A percentile compares a stretch with the other conserved stretches of the same genome.
phyloP scores from a whole-genome alignment of 2,888 invertebrate genomes.

The Papilio demoleus region DNA sequence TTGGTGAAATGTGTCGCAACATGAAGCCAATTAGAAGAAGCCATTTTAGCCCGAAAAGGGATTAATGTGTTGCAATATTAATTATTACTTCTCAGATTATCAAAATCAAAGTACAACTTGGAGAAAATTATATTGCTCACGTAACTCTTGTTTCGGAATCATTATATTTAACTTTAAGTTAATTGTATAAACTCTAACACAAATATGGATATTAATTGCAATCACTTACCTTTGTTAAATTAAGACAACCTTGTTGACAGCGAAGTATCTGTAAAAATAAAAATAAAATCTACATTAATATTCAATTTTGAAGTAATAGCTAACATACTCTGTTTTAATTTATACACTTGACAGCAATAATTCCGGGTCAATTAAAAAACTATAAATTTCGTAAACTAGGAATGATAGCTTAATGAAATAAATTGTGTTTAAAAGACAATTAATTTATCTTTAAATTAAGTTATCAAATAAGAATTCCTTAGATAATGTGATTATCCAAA shows the following conservation, averaged over 20 bases:
- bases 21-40: conserved; percentile 28
- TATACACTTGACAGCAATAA: no score
- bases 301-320: no score
- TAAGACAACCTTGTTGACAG: neutral
- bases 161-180: neutral
- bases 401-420: no score
- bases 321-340: no score
- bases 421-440: no score
- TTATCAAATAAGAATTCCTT: no score
- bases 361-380: no score
- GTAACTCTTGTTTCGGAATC: neutral
- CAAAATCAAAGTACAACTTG: neutral
- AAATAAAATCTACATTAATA: neutral
- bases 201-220: no score
- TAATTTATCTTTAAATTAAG: no score
- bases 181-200: neutral
- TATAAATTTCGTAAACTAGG: no score
- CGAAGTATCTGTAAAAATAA: conserved; percentile 12
- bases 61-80: conserved; percentile 25
- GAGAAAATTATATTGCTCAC: neutral
- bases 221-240: conserved; percentile 3
- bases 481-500: no score
- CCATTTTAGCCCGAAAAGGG: conserved; percentile 14
- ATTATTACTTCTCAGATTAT: neutral
- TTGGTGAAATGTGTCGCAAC: conserved; percentile 2